These are phyloP conservation scores for Proales similis DNA, from an alignment of 1,140 invertebrate genomes.

Conservation along the genomic window DNA sequence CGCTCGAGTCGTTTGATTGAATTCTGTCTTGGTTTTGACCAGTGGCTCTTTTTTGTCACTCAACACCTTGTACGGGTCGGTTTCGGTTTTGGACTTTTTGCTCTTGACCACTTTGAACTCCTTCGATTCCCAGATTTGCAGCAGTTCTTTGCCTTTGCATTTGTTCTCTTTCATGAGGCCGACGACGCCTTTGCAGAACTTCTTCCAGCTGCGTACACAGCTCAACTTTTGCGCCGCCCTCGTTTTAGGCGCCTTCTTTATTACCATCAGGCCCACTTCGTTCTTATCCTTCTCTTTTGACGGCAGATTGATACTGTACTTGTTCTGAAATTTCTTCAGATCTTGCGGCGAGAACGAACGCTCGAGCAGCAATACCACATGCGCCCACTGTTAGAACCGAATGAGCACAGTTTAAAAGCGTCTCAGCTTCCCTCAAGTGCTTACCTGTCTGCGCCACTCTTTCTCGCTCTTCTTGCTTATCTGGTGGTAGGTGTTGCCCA, in stretches of 20 bases:
- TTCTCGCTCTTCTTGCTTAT: constrained; percentile 96
- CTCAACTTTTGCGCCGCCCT: constrained; percentile 88
- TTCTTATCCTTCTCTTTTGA: constrained; percentile 48
- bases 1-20: not conserved
- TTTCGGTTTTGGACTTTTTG: constrained; percentile 26
- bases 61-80: not conserved
- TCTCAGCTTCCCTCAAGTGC: constrained; percentile 21
- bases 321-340: constrained; percentile 78
- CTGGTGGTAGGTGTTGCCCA: constrained; percentile 57
- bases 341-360: constrained; percentile 78
- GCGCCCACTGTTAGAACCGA: constrained; percentile 72
- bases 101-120: constrained; percentile 1
- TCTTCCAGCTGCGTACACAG: constrained; percentile 89
- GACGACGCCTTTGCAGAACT: constrained; percentile 34
- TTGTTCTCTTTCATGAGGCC: constrained; percentile 8
- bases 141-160: not conserved
- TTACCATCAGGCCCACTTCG: constrained; percentile 82
- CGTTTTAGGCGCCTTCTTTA: constrained; percentile 91
- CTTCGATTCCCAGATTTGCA: constrained; percentile 19
- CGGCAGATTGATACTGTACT: constrained; percentile 82
- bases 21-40: not conserved
- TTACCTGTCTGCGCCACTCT: constrained; percentile 92
- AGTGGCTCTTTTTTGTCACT: not conserved
- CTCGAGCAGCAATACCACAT: constrained; percentile 91
- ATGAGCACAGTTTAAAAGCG: constrained; percentile 22